Evolutionary conservation across 2,113 vertebrate species (phyloP).

Genomic region (Zeus faber): DNA sequence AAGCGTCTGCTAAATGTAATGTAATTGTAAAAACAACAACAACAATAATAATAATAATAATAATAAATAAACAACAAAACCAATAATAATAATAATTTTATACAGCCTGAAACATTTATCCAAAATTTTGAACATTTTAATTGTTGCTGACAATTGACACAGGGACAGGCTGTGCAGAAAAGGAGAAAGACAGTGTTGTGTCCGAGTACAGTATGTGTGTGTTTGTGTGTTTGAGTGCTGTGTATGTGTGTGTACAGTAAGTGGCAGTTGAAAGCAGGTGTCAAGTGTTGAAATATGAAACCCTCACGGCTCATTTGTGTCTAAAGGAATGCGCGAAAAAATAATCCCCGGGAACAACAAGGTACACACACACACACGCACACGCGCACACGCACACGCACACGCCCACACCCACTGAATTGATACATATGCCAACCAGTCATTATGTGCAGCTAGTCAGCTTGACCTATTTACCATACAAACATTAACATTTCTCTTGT

Average conservation of each 20-base stretch:
- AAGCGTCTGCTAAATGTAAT: no score
- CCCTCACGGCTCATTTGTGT: conserved; percentile 41
- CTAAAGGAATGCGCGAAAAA: conserved; percentile 54
- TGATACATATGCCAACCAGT: neutral
- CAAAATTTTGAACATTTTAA: no score
- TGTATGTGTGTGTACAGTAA: conserved; percentile 8
- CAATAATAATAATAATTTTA: no score
- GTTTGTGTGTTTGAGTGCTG: neutral
- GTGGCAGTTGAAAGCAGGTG: conserved; percentile 60
- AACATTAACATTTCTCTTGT: no score
- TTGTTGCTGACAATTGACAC: no score
- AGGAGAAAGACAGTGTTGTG: no score
- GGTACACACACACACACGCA: conserved; percentile 2
- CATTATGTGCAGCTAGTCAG: conserved; percentile 1
- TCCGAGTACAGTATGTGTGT: no score
- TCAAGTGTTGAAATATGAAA: conserved; percentile 61
- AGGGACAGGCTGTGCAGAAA: no score
- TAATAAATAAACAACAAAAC: no score
- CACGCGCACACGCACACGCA: conserved; percentile 13
- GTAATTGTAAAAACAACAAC: no score
- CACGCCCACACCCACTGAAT: conserved; percentile 8
- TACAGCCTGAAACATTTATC: no score
- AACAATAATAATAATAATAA: no score
- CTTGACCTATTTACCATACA: conserved; percentile 13
- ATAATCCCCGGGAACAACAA: conserved; percentile 19